A percentile compares a stretch with the other conserved stretches of the same genome.
These are phyloP conservation scores for Cyprinodon diabolis DNA, from an alignment of 2,797 vertebrate genomes.

Conservation along the genomic window DNA sequence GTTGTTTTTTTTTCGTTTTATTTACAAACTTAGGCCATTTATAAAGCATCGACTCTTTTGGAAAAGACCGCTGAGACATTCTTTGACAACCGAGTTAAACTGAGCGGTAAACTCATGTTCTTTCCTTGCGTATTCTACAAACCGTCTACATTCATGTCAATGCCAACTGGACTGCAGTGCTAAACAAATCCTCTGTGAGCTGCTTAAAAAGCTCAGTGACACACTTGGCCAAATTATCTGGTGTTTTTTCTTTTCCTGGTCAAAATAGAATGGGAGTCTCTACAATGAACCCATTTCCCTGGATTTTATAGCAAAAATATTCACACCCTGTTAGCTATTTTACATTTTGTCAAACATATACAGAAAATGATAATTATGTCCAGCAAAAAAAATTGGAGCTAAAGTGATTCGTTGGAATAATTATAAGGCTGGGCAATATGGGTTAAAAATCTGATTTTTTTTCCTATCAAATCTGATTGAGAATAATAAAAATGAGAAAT, in stretches of 20 bases:
- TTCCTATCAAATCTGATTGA: no score
- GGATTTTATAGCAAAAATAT: constrained; percentile 5
- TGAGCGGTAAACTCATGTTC: not conserved
- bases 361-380: not conserved
- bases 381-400: no score
- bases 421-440: no score
- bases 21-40: not conserved
- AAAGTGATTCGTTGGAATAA: no score
- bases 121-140: constrained; percentile 35
- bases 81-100: not conserved
- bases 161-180: constrained; percentile 36
- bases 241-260: constrained; percentile 14
- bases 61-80: not conserved
- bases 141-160: constrained; percentile 45
- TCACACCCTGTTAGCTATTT: not conserved
- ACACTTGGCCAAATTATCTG: constrained; percentile 53
- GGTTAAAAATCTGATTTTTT: no score
- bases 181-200: constrained; percentile 40
- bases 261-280: constrained; percentile 44
- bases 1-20: no score
- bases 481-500: no score
- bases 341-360: not conserved
- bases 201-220: constrained; percentile 59
- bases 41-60: not conserved
- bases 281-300: constrained; percentile 52